A percentile compares a stretch with the other conserved stretches of the same genome.
Evolutionary conservation across 2,113 vertebrate genomes (phyloP).

Genomic region (Otus sunia): DNA sequence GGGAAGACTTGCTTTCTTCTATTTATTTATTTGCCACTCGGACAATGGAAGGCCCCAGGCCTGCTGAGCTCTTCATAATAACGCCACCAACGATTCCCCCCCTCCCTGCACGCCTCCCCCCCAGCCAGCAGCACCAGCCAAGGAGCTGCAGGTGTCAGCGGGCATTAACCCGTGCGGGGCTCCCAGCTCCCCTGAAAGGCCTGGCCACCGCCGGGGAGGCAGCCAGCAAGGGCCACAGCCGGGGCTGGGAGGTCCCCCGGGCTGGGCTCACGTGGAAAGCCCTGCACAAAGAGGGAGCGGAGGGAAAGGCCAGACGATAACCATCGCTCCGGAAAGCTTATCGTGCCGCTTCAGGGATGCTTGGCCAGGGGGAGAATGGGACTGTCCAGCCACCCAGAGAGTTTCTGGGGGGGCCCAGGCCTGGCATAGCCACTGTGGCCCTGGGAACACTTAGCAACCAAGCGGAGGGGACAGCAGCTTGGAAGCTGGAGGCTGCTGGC

Average conservation of each 20-base stretch:
- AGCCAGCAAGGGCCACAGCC: background rate
- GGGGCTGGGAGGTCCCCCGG: slow-evolving; percentile 48
- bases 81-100: slow-evolving; percentile 77
- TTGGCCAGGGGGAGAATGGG: slow-evolving; percentile 18
- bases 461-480: background rate
- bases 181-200: slow-evolving; percentile 68
- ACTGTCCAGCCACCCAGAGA: slow-evolving; percentile 57
- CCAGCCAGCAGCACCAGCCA: slow-evolving; percentile 70
- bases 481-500: background rate
- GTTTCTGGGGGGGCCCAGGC: background rate
- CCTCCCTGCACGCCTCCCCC: background rate
- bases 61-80: slow-evolving; percentile 85
- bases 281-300: slow-evolving; percentile 49
- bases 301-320: slow-evolving; percentile 67
- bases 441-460: slow-evolving; percentile 69
- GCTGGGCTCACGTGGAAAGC: slow-evolving; percentile 44
- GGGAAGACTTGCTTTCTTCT: slow-evolving; percentile 88
- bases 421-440: background rate
- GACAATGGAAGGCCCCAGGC: slow-evolving; percentile 81
- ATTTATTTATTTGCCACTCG: slow-evolving; percentile 90
- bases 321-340: slow-evolving; percentile 77
- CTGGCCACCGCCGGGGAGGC: slow-evolving; percentile 15
- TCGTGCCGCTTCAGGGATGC: slow-evolving; percentile 14
- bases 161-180: slow-evolving; percentile 76
- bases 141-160: slow-evolving; percentile 81